Evolutionary conservation across 2,113 vertebrate species (phyloP).

Genomic region (Corydoras sp.): DNA sequence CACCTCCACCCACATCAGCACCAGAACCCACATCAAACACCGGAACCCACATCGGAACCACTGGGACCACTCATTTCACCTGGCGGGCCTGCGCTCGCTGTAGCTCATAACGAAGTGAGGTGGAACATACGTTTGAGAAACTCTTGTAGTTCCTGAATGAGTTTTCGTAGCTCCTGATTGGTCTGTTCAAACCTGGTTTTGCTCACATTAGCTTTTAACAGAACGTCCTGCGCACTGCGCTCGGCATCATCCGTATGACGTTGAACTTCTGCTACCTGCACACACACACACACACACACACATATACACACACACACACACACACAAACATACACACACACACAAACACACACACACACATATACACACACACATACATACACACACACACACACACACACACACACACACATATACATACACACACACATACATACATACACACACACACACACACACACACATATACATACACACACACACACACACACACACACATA

Average conservation of each 20-base stretch:
- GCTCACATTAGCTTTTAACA: constrained; percentile 82
- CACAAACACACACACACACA: neutral
- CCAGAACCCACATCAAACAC: too few relatives aligned
- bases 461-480: neutral
- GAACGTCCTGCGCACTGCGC: constrained; percentile 74
- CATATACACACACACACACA: neutral
- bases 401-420: neutral
- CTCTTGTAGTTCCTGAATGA: constrained; percentile 90
- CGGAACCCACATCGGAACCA: too few relatives aligned
- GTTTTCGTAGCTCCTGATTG: constrained; percentile 83
- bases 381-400: neutral
- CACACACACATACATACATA: too few relatives aligned
- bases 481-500: neutral
- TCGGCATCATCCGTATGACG: constrained; percentile 83
- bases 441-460: constrained; percentile 3
- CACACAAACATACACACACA: neutral
- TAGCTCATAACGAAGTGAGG: constrained; percentile 41
- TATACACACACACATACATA: neutral
- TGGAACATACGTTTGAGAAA: constrained; percentile 80
- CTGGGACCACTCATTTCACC: too few relatives aligned
- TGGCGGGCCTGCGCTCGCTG: constrained; percentile 67
- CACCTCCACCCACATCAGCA: too few relatives aligned
- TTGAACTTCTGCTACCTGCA: constrained; percentile 87
- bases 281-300: neutral
- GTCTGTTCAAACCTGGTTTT: constrained; percentile 82